These are phyloP conservation scores for Pomatorhinus ruficollis DNA, from an alignment of 2,113 vertebrate genomes.

Conservation along the genomic window DNA sequence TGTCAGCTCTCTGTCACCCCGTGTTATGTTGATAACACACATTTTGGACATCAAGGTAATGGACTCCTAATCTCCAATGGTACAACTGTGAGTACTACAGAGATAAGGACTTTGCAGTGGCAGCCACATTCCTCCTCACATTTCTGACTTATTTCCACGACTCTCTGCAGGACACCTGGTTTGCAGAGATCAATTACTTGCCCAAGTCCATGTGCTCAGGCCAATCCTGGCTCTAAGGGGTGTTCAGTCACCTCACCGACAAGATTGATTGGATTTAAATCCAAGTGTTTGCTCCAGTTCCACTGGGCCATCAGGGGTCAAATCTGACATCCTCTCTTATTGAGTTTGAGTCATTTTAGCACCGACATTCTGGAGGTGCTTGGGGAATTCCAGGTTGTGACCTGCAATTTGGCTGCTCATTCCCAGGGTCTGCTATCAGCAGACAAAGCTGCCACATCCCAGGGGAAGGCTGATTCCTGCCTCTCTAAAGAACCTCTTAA, in stretches of 20 bases:
- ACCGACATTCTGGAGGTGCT: slow-evolving; percentile 36
- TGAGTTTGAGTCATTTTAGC: slow-evolving; percentile 54
- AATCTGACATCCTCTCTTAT: slow-evolving; percentile 55
- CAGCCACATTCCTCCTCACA: neutral
- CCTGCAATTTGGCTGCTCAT: slow-evolving; percentile 41
- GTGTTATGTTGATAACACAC: neutral
- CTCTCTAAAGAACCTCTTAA: slow-evolving; percentile 14
- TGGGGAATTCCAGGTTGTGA: slow-evolving; percentile 62
- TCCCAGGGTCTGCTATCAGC: slow-evolving; percentile 39
- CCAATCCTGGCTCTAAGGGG: slow-evolving; percentile 27
- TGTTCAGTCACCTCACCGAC: slow-evolving; percentile 19
- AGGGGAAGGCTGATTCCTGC: neutral
- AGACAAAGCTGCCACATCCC: neutral
- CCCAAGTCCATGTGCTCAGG: slow-evolving; percentile 21
- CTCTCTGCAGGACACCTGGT: slow-evolving; percentile 17
- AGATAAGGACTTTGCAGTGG: neutral
- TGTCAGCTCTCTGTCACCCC: neutral
- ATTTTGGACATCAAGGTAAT: neutral
- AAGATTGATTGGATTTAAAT: slow-evolving; percentile 60
- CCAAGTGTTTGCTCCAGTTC: slow-evolving; percentile 21
- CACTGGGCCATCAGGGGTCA: slow-evolving; percentile 52
- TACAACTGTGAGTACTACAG: neutral
- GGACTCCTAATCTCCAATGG: neutral
- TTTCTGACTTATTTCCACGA: neutral
- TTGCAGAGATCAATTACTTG: slow-evolving; percentile 31